Evolutionary conservation across 2,113 vertebrate genomes (phyloP).

Genomic region (Sialia sialis): DNA sequence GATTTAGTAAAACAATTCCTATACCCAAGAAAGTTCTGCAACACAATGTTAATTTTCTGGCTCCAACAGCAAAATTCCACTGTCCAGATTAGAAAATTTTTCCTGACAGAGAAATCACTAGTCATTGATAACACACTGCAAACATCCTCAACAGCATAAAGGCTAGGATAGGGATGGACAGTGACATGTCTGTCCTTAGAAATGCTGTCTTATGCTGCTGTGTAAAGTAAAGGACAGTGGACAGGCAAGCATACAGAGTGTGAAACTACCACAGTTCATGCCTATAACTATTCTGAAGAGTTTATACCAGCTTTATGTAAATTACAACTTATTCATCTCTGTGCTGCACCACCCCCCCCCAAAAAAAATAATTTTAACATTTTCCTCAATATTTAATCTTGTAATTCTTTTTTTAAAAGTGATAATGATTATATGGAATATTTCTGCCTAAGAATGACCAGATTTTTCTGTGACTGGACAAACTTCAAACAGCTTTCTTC

Average conservation of each 20-base stretch:
- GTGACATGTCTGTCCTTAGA: neutral
- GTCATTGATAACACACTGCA: neutral
- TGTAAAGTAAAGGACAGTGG: neutral
- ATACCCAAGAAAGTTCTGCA: neutral
- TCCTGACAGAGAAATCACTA: neutral
- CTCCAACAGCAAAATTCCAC: neutral
- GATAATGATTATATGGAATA: neutral
- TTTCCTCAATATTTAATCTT: neutral
- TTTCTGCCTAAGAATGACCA: neutral
- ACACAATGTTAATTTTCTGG: neutral
- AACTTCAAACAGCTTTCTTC: neutral
- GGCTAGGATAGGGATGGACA: neutral
- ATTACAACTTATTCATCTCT: neutral
- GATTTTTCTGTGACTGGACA: neutral
- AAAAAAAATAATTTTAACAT: neutral
- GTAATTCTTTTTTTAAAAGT: neutral
- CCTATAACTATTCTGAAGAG: neutral
- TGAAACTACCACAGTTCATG: neutral
- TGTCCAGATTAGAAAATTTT: neutral
- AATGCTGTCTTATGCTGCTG: neutral
- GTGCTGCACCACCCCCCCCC: accelerated
- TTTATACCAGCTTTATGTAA: neutral
- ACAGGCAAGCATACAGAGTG: neutral
- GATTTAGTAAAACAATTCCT: neutral
- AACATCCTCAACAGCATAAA: neutral